Evolutionary conservation across 2,888 invertebrate species (phyloP), one percentile per base, ranked within the genome.

Genomic region (Hirtodrosophila trivittata): DNA sequence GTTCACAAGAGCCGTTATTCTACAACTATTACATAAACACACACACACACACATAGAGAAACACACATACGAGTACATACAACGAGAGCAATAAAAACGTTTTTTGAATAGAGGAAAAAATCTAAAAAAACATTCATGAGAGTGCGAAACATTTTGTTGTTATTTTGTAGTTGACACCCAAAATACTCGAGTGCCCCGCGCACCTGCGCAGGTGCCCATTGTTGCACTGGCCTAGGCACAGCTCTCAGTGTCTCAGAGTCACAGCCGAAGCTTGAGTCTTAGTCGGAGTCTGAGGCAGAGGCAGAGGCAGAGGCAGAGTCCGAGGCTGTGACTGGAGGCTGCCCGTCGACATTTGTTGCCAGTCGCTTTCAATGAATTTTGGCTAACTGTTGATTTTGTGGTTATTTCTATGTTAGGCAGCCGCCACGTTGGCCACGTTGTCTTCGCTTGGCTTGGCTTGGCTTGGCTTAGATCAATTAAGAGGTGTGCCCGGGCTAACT

Each of bases 91-190:
- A 33, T 4, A 33, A 25, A 38, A 55, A 45, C 52, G 58, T 66
- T 66, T 66, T 41, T 3, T 13, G 26, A 9, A 18, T n/a, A 32
- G 14, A 7, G 1, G 14, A 28, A 51, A 39, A n/a, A 25, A 30
- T 9, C 18, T 38, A 9, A 47, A 57, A 45, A 51, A 49, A 58
- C 50, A 67, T 56, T 66, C 55, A 75, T 69, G 69, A 72, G 65
- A 81, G 85, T 82, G 85, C 51, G 55, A 84, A 84, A 56, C 68
- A 83, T 77, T 77, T 84, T 77, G 86, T 86, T 73, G 77, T 66
- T 77, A 81, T 84, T 84, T 86, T 84, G 87, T 84, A 67, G 60
- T 75, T 84, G 73, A 77, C 86, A 77, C 85, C 71, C 63, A 63
- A 62, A 77, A 66, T 62, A 50, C 50, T 45, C 25, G 13, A 60